Evolutionary conservation across 2,113 vertebrate species (phyloP), one percentile per base, ranked within the genome.

Genomic region (Baryphthengus martii): DNA sequence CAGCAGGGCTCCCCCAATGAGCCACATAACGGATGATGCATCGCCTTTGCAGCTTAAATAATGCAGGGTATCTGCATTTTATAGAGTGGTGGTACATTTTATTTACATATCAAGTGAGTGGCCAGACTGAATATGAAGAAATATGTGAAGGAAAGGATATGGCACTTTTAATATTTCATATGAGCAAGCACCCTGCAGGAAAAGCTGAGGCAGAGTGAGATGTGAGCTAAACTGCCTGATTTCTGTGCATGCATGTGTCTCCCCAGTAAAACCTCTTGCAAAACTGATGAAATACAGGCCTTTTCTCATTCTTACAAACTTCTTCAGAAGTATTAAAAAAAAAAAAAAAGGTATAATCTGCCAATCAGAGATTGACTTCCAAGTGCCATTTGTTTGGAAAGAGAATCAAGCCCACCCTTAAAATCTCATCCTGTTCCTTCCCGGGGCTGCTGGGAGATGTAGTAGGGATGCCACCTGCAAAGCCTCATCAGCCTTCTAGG

Each of bases 91-190:
- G 93, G 96, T 93, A 97, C 90, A 86, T 96, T 98, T 98, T 98
- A 98, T 98, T 98, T 98, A 98, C 98, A 98, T 98, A 98, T 98
- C 98, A 98, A 98, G 97, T 97, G 98, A 98, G 97, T 96, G 95
- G 97, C 94, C 97, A 92, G 95, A 74, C 96, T 89, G 89, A 97
- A 97, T 97, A 97, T 98, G 97, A 97, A 98, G 97, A 98, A 98
- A 97, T 97, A 97, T 94, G 95, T 95, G 96, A 93, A 88, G 66
- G 66, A 92, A 96, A 95, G 92, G 96, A 92, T 19, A 55, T 33
- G 40, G 93, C 95, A 94, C 91, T 96, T 97, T 98, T 96, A 98
- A 98, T 98, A 98, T 98, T 98, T 98, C 97, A 97, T 97, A 95
- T 83, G 84, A 66, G 61, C 75, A 42, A 96, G 95, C 90, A 72